Conservation (phyloP, 1,140 invertebrate species). For the Drosophila punjabiensis region DNA sequence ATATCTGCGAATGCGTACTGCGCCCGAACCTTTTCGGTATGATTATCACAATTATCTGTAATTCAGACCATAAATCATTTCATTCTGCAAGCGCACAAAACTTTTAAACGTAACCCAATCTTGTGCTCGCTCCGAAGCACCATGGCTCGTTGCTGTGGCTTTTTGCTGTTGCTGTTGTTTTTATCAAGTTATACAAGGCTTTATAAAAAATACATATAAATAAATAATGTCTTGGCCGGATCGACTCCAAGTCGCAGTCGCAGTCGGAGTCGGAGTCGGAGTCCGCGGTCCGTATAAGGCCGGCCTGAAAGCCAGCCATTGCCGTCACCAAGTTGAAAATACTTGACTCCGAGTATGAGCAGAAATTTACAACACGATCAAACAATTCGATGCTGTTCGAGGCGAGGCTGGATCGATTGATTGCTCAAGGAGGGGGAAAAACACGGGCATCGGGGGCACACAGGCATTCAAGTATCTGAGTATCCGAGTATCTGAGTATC, state of each 20-base stretch:
- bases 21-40: slow-evolving; percentile 79
- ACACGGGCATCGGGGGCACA: slow-evolving; percentile 3
- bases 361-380: slow-evolving; percentile 78
- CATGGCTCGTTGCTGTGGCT: slow-evolving; percentile 6
- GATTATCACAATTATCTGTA: slow-evolving; percentile 85
- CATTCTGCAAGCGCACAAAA: slow-evolving; percentile 71
- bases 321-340: slow-evolving; percentile 68
- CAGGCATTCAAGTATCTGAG: not conserved
- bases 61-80: slow-evolving; percentile 85
- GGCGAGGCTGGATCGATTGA: slow-evolving; percentile 66
- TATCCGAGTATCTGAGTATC: not conserved
- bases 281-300: slow-evolving; percentile 55
- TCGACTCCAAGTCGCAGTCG: slow-evolving; percentile 21
- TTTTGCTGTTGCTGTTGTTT: slow-evolving; percentile 37
- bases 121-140: slow-evolving; percentile 34
- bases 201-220: slow-evolving; percentile 73
- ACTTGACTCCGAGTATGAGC: slow-evolving; percentile 33
- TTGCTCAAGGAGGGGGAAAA: slow-evolving; percentile 40
- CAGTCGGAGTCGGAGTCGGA: not conserved
- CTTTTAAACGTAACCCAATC: slow-evolving; percentile 78
- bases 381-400: slow-evolving; percentile 66
- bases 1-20: slow-evolving; percentile 65
- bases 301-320: slow-evolving; percentile 26
- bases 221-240: slow-evolving; percentile 63
- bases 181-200: slow-evolving; percentile 73